Evolutionary conservation across 2,113 vertebrate genomes (phyloP), one percentile per base, ranked within the genome.

Genomic region (Gallinago jamesoni): DNA sequence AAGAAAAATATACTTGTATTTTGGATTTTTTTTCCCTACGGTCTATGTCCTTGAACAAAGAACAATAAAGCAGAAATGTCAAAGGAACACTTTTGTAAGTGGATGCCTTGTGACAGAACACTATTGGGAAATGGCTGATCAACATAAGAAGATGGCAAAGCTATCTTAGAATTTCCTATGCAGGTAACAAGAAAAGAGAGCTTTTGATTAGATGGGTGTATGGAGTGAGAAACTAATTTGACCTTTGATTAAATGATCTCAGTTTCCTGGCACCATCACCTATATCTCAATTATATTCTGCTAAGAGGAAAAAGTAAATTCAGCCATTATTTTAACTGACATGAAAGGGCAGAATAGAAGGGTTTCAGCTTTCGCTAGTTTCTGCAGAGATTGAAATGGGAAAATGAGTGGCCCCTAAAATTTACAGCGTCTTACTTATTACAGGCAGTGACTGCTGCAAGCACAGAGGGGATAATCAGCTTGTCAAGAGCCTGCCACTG

Each of bases 391-490:
- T 73, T 75, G 78, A 98, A 98, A 98, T 95, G 91, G 86, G 96
- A 97, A 98, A 97, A 97, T 94, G 94, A 98, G 92, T 94, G 86
- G 89, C 73, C 94, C 60, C 92, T 95, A 88, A 95, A 96, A 97
- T 97, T 97, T 97, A 78, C 85, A 96, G 66, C 84, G 70, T 96
- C 88, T 97, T 96, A 59, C 95, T 97, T 96, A 94, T 98, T 97
- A 95, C 89, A 93, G 93, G 45, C 89, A 97, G 83, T 95, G 96
- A 97, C 97, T 98, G 94, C 86, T 79, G 84, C 94, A 97, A 97
- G 89, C 95, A 94, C 87, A 94, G 82, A 94, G 57, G 27, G 94
- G 93, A 98, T 97, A 97, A 98, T 98, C 96, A 96, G 89, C 91
- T 96, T 98, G 98, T 97, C 98, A 97, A 96, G 86, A 95, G 70